These are phyloP conservation scores for Lepisosteus osseus DNA, from an alignment of 2,113 vertebrate genomes.

Conservation along the genomic window DNA sequence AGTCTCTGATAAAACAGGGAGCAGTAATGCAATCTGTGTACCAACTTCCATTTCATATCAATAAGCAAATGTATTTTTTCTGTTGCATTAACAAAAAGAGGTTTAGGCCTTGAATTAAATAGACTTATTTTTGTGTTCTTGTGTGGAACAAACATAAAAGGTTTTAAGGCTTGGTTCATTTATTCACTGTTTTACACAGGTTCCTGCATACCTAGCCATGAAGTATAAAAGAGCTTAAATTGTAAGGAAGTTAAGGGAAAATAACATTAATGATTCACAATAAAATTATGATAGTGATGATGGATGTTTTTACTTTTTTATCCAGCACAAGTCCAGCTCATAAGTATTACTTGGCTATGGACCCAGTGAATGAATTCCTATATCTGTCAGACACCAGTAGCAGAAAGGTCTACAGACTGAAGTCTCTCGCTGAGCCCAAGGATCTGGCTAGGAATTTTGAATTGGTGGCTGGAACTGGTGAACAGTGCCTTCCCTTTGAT, in stretches of 20 bases:
- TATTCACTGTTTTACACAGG: too few relatives aligned
- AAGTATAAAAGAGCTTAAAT: too few relatives aligned
- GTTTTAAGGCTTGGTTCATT: too few relatives aligned
- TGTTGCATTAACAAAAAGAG: too few relatives aligned
- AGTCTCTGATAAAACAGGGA: background rate
- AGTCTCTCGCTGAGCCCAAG: slow-evolving; percentile 84
- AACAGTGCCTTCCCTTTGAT: slow-evolving; percentile 94
- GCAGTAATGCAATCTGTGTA: background rate
- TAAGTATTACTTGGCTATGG: slow-evolving; percentile 95
- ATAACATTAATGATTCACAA: too few relatives aligned
- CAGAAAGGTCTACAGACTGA: slow-evolving; percentile 86
- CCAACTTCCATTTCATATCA: background rate
- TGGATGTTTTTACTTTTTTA: slow-evolving; percentile 33
- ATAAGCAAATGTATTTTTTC: background rate
- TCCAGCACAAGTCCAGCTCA: slow-evolving; percentile 91
- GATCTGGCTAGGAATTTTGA: slow-evolving; percentile 89
- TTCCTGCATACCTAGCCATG: too few relatives aligned
- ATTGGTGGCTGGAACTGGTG: slow-evolving; percentile 92
- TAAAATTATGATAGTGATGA: background rate
- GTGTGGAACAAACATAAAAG: too few relatives aligned
- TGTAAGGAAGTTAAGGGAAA: too few relatives aligned
- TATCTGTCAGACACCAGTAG: slow-evolving; percentile 96
- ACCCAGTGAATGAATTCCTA: slow-evolving; percentile 86
- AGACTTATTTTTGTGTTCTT: too few relatives aligned
- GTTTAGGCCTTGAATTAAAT: too few relatives aligned